Percentiles rank a stretch among this genome's conserved stretches.
Evolutionary conservation across 2,888 invertebrate genomes (phyloP).

Genomic region (Pollenia angustigena): DNA sequence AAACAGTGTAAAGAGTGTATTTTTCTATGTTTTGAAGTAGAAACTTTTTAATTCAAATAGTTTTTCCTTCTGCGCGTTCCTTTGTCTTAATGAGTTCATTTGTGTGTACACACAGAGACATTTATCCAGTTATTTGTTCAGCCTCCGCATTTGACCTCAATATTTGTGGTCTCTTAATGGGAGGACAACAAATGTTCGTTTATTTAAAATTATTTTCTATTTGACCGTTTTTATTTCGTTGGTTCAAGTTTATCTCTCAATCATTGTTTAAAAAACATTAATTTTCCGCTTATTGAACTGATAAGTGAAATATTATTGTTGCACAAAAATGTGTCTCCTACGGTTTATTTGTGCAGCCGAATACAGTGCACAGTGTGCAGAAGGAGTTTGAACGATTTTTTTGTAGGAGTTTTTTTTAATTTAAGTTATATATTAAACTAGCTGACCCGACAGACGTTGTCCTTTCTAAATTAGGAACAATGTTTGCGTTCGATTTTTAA

Average conservation of each 20-base stretch:
- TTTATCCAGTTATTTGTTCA: constrained; percentile 8
- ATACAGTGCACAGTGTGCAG: constrained; percentile 45
- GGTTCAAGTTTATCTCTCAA: constrained; percentile 68
- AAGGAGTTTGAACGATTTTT: background rate
- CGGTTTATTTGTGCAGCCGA: constrained; percentile 30
- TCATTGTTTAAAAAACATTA: constrained; percentile 66
- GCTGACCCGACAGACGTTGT: too few relatives aligned
- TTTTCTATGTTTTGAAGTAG: constrained; percentile 29
- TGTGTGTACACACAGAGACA: background rate
- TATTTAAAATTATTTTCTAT: constrained; percentile 55
- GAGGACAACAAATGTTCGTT: constrained; percentile 11
- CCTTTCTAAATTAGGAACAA: too few relatives aligned
- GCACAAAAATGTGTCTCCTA: constrained; percentile 40
- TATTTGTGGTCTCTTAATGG: constrained; percentile 53
- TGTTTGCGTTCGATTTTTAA: too few relatives aligned
- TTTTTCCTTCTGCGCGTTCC: constrained; percentile 10
- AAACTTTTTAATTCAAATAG: constrained; percentile 53
- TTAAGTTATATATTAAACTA: too few relatives aligned
- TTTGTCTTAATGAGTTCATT: background rate
- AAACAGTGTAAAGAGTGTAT: constrained; percentile 37
- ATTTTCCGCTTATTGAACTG: constrained; percentile 71
- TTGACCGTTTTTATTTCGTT: constrained; percentile 36
- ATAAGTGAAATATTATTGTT: constrained; percentile 55
- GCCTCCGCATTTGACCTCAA: constrained; percentile 53
- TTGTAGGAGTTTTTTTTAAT: background rate